phyloP scores from a whole-genome alignment of 2,888 invertebrate species.

The Norana najaformis region DNA sequence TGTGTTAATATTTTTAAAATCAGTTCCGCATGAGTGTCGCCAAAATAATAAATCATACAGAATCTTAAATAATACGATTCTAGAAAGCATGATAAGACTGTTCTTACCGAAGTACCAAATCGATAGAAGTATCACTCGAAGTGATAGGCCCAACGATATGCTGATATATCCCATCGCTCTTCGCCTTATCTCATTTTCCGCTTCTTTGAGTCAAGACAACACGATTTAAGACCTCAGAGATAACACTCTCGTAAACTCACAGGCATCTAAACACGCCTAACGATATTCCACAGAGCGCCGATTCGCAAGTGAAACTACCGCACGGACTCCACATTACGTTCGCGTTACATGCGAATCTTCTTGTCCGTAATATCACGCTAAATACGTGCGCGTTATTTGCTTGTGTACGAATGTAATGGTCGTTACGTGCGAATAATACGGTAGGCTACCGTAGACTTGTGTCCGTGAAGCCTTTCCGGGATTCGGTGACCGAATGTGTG shows the following conservation, averaged over 20 bases:
- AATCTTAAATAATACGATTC: too few relatives aligned
- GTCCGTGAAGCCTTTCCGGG: neutral
- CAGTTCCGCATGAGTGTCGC: too few relatives aligned
- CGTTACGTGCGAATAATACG: neutral
- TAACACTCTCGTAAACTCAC: neutral
- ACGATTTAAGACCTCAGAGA: neutral
- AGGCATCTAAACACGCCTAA: neutral
- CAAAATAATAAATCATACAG: too few relatives aligned
- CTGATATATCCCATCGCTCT: neutral
- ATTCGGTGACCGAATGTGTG: neutral
- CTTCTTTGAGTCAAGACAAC: neutral
- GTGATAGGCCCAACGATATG: neutral
- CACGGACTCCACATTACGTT: neutral
- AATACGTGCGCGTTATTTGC: too few relatives aligned
- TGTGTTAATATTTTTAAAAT: too few relatives aligned
- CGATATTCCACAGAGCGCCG: neutral
- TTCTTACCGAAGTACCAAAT: neutral
- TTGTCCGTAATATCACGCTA: neutral
- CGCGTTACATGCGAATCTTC: neutral
- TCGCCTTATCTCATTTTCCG: neutral
- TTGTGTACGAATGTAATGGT: neutral
- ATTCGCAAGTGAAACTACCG: too few relatives aligned
- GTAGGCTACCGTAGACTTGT: conserved; percentile 5
- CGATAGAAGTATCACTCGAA: neutral
- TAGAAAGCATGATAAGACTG: too few relatives aligned